Percentiles rank a stretch among this genome's conserved stretches.
Evolutionary conservation across 1,140 invertebrate genomes (phyloP).

Genomic region (Platyura marginata): DNA sequence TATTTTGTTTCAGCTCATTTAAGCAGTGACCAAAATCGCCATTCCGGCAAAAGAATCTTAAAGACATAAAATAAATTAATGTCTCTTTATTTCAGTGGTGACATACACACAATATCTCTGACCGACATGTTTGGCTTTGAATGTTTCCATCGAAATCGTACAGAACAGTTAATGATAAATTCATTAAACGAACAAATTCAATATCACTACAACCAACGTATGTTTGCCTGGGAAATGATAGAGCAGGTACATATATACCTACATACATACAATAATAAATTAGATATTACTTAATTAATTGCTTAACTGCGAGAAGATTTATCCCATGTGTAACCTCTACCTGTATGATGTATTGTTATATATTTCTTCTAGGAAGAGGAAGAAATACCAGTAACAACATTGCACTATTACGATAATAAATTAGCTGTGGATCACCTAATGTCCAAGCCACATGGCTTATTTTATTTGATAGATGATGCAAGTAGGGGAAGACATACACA

Average conservation of each 20-base stretch:
- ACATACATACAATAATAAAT: too few species aligned
- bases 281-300: too few species aligned
- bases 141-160: constrained; percentile 65
- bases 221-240: constrained; percentile 79
- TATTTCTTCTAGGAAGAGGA: constrained; percentile 44
- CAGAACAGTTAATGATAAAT: constrained; percentile 78
- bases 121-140: constrained; percentile 84
- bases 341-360: constrained; percentile 1
- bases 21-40: too few species aligned
- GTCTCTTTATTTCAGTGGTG: constrained; percentile 44
- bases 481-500: constrained; percentile 34
- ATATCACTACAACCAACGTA: constrained; percentile 70
- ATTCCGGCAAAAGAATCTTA: background rate
- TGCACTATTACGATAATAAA: constrained; percentile 76
- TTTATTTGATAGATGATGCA: constrained; percentile 78
- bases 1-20: background rate
- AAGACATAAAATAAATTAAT: background rate
- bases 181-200: constrained; percentile 78
- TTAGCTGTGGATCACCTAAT: constrained; percentile 69
- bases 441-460: constrained; percentile 63
- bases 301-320: too few species aligned
- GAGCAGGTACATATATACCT: too few species aligned
- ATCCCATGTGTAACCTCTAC: too few species aligned
- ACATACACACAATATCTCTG: constrained; percentile 57
- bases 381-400: constrained; percentile 45